Evolutionary conservation across 2,113 vertebrate genomes (phyloP).

Genomic region (Chunga burmeisteri): DNA sequence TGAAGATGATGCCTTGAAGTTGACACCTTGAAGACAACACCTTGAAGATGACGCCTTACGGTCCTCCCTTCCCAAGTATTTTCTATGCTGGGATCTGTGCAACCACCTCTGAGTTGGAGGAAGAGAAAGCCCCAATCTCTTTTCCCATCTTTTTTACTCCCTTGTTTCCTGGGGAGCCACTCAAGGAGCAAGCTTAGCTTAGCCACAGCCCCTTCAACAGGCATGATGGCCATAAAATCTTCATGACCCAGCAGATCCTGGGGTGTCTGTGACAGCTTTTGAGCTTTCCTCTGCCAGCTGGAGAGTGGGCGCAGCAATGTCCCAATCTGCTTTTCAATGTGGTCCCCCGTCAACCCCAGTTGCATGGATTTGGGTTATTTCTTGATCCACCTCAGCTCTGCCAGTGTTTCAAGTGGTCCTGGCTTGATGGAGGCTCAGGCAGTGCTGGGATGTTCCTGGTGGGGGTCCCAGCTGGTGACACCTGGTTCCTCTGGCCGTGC

Average conservation of each 20-base stretch:
- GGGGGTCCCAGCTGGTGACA: not conserved
- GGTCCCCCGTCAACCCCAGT: rapidly evolving
- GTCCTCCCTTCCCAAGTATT: not conserved
- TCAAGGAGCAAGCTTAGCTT: not conserved
- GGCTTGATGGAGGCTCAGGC: not conserved
- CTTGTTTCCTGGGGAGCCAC: not conserved
- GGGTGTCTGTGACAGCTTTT: not conserved
- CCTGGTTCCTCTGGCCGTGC: not conserved
- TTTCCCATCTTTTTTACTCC: not conserved
- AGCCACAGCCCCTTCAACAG: not conserved
- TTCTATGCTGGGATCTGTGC: not conserved
- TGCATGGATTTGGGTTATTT: not conserved
- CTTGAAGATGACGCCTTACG: not conserved
- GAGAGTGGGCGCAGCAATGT: not conserved
- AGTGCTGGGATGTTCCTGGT: not conserved
- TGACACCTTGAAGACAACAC: not conserved
- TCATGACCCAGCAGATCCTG: not conserved
- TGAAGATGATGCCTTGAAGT: not conserved
- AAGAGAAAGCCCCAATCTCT: not conserved
- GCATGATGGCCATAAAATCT: not conserved
- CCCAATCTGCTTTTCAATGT: not conserved
- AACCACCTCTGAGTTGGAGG: not conserved
- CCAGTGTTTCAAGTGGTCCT: not conserved
- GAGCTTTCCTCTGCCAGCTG: not conserved
- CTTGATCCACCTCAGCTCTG: not conserved